Conservation (phyloP, 1,140 invertebrate species). For the Hetaerina americana region DNA sequence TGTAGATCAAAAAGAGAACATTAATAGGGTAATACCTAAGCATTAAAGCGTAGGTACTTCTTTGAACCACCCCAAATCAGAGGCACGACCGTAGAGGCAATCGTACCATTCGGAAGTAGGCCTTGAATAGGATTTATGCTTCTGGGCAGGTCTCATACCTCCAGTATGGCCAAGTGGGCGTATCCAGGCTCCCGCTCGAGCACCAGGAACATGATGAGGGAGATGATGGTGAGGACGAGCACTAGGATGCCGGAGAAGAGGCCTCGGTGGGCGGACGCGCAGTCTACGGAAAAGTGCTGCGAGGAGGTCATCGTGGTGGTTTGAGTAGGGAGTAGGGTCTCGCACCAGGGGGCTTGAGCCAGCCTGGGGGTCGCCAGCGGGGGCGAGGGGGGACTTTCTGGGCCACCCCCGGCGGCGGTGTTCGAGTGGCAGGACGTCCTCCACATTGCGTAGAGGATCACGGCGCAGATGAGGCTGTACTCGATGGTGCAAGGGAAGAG, state of each 20-base stretch:
- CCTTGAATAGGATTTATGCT: too few relatives aligned
- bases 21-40: too few relatives aligned
- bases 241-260: constrained; percentile 54
- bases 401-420: background rate
- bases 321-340: too few relatives aligned
- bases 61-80: too few relatives aligned
- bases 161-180: constrained; percentile 31
- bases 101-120: too few relatives aligned
- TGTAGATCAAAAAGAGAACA: too few relatives aligned
- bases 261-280: constrained; percentile 53
- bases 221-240: constrained; percentile 53
- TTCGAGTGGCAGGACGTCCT: constrained; percentile 24
- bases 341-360: background rate
- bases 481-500: constrained; percentile 84
- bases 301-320: too few relatives aligned
- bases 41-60: too few relatives aligned
- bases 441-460: constrained; percentile 76
- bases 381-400: background rate
- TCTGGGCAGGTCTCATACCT: too few relatives aligned
- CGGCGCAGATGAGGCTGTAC: constrained; percentile 68
- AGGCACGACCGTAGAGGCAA: too few relatives aligned
- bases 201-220: constrained; percentile 58
- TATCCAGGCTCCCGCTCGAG: constrained; percentile 39
- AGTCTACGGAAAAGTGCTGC: constrained; percentile 60
- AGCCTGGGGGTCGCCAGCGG: background rate